Evolutionary conservation across 1,140 invertebrate species (phyloP), one percentile per base, ranked within the genome.

Genomic region (Eueides isabella): DNA sequence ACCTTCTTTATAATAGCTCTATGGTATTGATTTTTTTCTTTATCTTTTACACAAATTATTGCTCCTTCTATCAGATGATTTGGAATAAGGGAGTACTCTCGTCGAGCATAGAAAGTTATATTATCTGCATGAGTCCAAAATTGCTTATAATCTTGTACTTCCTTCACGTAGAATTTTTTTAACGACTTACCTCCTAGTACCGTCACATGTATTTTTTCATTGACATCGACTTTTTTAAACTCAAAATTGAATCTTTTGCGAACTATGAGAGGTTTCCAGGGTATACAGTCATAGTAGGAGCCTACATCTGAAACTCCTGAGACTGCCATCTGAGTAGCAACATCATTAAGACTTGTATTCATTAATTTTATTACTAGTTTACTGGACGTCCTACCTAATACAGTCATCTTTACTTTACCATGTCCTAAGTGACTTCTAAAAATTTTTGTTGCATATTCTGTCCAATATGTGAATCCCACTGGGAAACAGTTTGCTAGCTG

Each of bases 81-180:
- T 0, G 35, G 26, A 14, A 28, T 44, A 35, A 77, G 14, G 19
- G 63, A 19, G 33, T 38, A 67, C 44, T 77, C 61, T 44, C 67
- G 48, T 35, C 35, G 66, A 7, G 67, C 72, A 26, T 71, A 74
- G 23, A 66, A 67, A 5, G 71, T 61, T 35, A 74, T 71, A 14
- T 66, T 26, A 33, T 71, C 68, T 61, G 55, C 30, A 14, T 76
- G 68, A 61, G 35, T 61, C 12, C 64, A 23, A 19, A 71, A 55
- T 23, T 69, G 38, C 14, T 65, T 44, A 48, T 70, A 76, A 48
- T 80, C 79, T 31, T 28, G 38, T 11, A 75, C 14, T 31, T 68
- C 64, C 38, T 65, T 69, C 26, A 78, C 71, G 66, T 80, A 75
- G 35, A 80, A 80, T 26, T 67, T 65, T 29, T 41, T 26, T 11